Percentiles rank a stretch among this genome's conserved stretches.
Evolutionary conservation across 2,888 invertebrate genomes (phyloP).

Genomic region (Ariolimax columbianus): DNA sequence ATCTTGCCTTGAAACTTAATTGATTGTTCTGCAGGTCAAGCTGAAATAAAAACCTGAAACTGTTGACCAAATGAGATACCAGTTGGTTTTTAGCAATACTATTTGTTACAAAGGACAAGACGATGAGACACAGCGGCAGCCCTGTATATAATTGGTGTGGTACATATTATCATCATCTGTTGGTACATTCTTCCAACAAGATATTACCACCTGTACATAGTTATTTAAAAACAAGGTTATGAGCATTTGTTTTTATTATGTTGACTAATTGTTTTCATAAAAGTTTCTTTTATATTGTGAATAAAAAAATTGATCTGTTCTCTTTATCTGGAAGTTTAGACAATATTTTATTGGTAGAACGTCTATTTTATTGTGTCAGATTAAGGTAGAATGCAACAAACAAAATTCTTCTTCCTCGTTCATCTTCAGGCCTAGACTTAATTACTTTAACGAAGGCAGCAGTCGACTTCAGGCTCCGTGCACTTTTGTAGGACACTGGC

Average conservation of each 20-base stretch:
- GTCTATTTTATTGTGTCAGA: too few relatives aligned
- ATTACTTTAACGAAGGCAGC: too few relatives aligned
- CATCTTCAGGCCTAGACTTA: too few relatives aligned
- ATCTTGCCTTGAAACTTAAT: too few relatives aligned
- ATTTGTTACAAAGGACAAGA: not conserved
- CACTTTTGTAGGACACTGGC: too few relatives aligned
- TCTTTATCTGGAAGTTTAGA: not conserved
- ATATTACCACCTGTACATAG: not conserved
- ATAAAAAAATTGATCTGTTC: constrained; percentile 6
- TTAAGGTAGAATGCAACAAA: too few relatives aligned
- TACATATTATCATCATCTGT: not conserved
- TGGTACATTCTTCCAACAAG: not conserved
- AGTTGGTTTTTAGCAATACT: not conserved
- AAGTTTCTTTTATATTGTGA: not conserved
- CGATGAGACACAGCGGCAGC: not conserved
- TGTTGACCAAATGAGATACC: too few relatives aligned
- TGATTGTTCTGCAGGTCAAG: too few relatives aligned
- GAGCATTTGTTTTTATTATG: not conserved
- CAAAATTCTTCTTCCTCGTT: too few relatives aligned
- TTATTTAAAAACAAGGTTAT: not conserved
- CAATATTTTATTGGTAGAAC: not conserved
- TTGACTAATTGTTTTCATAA: not conserved
- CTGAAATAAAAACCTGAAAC: too few relatives aligned
- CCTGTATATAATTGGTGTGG: not conserved
- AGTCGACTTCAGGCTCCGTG: too few relatives aligned